Evolutionary conservation across 2,113 vertebrate genomes (phyloP), one percentile per base, ranked within the genome.

Genomic region (Lepisosteus osseus): DNA sequence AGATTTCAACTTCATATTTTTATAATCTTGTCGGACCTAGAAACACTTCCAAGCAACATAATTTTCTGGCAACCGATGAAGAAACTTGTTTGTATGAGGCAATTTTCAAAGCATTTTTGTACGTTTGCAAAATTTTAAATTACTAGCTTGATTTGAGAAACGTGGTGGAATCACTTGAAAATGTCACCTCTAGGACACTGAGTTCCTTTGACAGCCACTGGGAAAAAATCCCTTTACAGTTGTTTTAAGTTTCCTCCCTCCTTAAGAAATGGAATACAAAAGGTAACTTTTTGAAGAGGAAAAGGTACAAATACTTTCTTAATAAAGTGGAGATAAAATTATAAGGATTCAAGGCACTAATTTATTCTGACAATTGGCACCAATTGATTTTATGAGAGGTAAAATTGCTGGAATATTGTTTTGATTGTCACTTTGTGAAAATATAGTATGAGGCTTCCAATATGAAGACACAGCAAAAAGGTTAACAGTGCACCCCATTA

Each of bases 61-160:
- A 74, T 83, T 73, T 51, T 73, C 84, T 89, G 82, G 86, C 85
- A 86, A 70, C n/a, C 62, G n/a, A 59, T 90, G 84, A 90, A 89
- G 80, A 78, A 80, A 68, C 6, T 47, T 73, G 72, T 84, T 85
- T 85, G 80, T 78, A 78, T 73, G 75, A 79, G 77, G 65, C 72
- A 56, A 63, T 83, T 80, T 84, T 78, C 79, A 81, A 78, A 54
- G 3, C 51, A 70, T 79, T 82, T 83, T 68, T 75, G 77, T 40
- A 69, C 81, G 76, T 85, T 86, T 81, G 75, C 86, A 65, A 62
- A 29, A 77, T 15, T 69, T 74, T 77, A 80, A 83, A 47, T 71
- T 68, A 68, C 70, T 43, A 51, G 56, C 7, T 14, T 2, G 61
- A 56, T 73, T 77, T 54, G 68, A 79, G 69, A 76, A 82, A 83